These are phyloP conservation scores for Petrocephalus microphthalmus DNA, from an alignment of 2,113 vertebrate genomes.

Conservation along the genomic window DNA sequence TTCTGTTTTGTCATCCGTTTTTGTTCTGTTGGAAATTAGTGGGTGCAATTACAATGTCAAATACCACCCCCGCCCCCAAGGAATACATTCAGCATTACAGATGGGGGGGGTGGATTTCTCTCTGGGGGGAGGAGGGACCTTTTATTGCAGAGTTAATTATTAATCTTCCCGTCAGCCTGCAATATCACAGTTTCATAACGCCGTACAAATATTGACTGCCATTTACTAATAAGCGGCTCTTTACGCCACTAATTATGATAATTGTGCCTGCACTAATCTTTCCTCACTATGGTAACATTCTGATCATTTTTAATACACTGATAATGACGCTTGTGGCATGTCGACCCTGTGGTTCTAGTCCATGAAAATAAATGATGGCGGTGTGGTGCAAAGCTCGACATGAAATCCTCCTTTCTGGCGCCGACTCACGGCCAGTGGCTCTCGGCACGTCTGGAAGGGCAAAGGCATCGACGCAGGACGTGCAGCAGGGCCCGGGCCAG, in stretches of 20 bases:
- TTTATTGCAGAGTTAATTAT: background rate
- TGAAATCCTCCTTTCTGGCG: background rate
- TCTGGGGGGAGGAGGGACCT: background rate
- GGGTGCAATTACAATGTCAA: constrained; percentile 19
- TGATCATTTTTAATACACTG: background rate
- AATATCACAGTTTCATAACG: background rate
- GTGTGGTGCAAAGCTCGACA: background rate
- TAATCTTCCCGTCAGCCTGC: background rate
- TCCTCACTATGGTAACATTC: background rate
- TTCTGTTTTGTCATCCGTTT: constrained; percentile 5
- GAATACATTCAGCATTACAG: background rate
- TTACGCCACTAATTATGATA: background rate
- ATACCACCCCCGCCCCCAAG: background rate
- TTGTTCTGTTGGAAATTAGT: constrained; percentile 2
- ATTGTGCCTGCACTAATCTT: background rate
- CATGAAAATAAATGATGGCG: background rate
- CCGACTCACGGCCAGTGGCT: background rate
- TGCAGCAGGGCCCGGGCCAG: background rate
- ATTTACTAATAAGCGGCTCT: background rate
- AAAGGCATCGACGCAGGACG: background rate
- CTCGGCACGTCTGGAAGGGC: background rate
- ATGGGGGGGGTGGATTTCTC: background rate
- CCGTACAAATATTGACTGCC: background rate
- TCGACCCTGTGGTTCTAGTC: background rate
- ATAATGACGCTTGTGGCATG: background rate